phyloP scores from a whole-genome alignment of 2,888 invertebrate genomes.

The Iselma pallidipennis region DNA sequence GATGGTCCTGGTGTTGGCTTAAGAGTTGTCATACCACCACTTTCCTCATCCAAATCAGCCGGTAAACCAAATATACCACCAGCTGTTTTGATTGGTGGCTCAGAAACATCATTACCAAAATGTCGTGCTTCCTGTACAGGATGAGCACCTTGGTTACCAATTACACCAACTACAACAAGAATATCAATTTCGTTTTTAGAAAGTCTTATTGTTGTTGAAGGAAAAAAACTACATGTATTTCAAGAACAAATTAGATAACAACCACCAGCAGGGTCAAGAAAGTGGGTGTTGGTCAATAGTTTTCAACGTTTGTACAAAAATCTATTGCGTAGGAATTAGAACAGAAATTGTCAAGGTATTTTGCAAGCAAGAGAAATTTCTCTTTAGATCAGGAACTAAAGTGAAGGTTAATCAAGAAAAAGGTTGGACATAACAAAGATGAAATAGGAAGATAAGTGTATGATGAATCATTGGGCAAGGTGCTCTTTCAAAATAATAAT shows the following conservation, averaged over 20 bases:
- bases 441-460: too few relatives aligned
- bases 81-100: constrained; percentile 57
- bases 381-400: neutral
- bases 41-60: constrained; percentile 10
- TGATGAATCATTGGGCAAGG: too few relatives aligned
- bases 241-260: neutral
- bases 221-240: neutral
- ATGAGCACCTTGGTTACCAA: constrained; percentile 68
- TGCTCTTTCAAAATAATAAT: constrained; percentile 44
- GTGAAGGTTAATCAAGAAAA: neutral
- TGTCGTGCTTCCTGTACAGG: constrained; percentile 63
- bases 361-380: neutral
- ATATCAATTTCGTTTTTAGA: constrained; percentile 32
- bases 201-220: constrained; percentile 5
- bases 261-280: neutral
- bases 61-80: constrained; percentile 53
- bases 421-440: neutral
- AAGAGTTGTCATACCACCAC: constrained; percentile 35
- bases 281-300: constrained; percentile 6
- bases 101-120: constrained; percentile 55
- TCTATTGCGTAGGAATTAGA: neutral
- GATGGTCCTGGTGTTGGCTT: constrained; percentile 50
- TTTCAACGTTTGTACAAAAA: neutral
- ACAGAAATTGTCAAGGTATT: constrained; percentile 3
- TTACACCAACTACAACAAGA: constrained; percentile 74